phyloP scores from a whole-genome alignment of 2,888 invertebrate genomes.

The Andrena trimmerana region DNA sequence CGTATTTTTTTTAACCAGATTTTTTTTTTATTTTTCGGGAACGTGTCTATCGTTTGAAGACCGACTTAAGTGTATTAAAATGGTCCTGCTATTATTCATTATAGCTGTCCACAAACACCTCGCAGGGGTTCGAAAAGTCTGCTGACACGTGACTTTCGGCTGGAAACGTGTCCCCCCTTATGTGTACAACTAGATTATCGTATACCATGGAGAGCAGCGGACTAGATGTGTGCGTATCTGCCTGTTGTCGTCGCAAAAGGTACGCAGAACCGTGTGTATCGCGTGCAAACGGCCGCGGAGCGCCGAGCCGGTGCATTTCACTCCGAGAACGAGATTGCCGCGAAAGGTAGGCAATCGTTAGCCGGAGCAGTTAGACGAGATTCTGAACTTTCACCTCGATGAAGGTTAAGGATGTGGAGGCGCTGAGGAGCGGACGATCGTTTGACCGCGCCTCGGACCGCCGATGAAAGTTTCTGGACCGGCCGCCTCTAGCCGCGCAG shows the following conservation, averaged over 20 bases:
- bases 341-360: constrained; percentile 44
- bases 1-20: too few species aligned
- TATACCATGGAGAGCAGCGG: constrained; percentile 50
- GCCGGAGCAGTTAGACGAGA: constrained; percentile 66
- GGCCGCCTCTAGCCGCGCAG: not conserved
- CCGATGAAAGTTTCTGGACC: constrained; percentile 49
- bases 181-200: constrained; percentile 9
- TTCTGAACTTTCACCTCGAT: constrained; percentile 80
- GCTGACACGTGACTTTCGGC: not conserved
- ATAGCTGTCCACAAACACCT: not conserved
- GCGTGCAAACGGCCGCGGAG: constrained; percentile 54
- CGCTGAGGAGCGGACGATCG: constrained; percentile 62
- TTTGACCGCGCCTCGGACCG: constrained; percentile 41
- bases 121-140: not conserved
- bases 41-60: too few species aligned
- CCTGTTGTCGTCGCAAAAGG: constrained; percentile 57
- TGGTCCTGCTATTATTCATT: too few species aligned
- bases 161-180: constrained; percentile 11
- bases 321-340: constrained; percentile 58
- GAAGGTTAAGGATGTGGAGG: constrained; percentile 54
- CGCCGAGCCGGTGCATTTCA: constrained; percentile 58
- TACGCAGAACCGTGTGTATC: constrained; percentile 58
- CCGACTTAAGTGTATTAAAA: too few species aligned
- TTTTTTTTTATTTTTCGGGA: too few species aligned
- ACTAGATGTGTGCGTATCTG: constrained; percentile 59